These are phyloP conservation scores for Ceyx margarethae DNA, from an alignment of 2,113 vertebrate genomes.

Conservation along the genomic window DNA sequence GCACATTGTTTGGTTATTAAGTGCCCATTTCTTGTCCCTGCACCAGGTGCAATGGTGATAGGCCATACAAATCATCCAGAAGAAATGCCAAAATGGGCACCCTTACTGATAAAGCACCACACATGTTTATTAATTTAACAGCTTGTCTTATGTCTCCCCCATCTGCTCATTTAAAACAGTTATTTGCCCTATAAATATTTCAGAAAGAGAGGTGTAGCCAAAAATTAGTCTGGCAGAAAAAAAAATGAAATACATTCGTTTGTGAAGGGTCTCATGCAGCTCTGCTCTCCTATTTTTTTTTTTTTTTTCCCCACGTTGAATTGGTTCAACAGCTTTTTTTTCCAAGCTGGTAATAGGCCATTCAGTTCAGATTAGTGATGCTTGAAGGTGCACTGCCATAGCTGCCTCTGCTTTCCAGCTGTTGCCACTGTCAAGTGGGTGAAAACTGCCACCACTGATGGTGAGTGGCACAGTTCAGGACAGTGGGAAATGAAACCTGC, in stretches of 20 bases:
- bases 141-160: slow-evolving; percentile 79
- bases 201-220: slow-evolving; percentile 65
- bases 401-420: slow-evolving; percentile 48
- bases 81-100: slow-evolving; percentile 76
- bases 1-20: slow-evolving; percentile 89
- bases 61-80: slow-evolving; percentile 79
- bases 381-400: not conserved
- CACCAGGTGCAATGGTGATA: slow-evolving; percentile 82
- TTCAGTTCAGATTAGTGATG: slow-evolving; percentile 61
- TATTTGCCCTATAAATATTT: slow-evolving; percentile 73
- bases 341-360: slow-evolving; percentile 23
- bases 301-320: not conserved
- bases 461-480: slow-evolving; percentile 16
- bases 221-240: slow-evolving; percentile 40
- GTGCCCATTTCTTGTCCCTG: slow-evolving; percentile 81
- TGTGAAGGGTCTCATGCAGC: not conserved
- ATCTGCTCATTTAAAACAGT: slow-evolving; percentile 79
- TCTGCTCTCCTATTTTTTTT: not conserved
- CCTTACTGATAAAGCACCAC: slow-evolving; percentile 74
- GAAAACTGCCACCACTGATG: slow-evolving; percentile 42
- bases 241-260: not conserved
- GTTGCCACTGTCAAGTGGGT: slow-evolving; percentile 23
- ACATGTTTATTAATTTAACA: slow-evolving; percentile 79
- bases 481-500: slow-evolving; percentile 36
- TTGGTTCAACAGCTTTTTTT: not conserved